Evolutionary conservation across 2,888 invertebrate genomes (phyloP), one percentile per base, ranked within the genome.

Genomic region (Drosophila gaucha): DNA sequence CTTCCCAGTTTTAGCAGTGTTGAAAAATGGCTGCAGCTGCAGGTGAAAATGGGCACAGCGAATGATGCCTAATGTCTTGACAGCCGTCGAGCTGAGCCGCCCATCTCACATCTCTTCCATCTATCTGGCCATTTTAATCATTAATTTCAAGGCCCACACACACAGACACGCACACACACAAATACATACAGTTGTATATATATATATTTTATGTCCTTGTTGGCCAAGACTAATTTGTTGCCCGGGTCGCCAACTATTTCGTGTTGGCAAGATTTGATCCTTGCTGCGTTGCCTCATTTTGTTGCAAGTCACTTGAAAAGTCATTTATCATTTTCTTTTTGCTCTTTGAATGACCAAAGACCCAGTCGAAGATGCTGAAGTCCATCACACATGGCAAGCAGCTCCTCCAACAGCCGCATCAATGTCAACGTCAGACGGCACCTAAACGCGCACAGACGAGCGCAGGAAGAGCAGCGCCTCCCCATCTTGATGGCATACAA

Each of bases 271-370:
- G 52, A 57, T 70, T 67, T 62, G 79, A 82, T 80, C 86, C 80
- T 80, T 52, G 65, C 58, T 57, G 49, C 41, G 64, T 35, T 64
- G 57, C 49, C 39, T 78, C 74, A 69, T 69, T 69, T 63, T 78
- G 89, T 86, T 84, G 90, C 90, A 86, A 91, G 91, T 90, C 91
- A 90, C 90, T 90, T 86, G 88, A 86, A 89, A 89, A 88, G 87
- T 90, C 90, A 89, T 90, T 91, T 89, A 91, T 90, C 90, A 90
- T 90, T 88, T 90, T 33, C 62, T 67, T 54, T 58, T 66, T 60
- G 68, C 78, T 69, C 55, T 73, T 60, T 49, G 56, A 31, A 28
- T 38, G 47, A 33, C 64, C 57, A 39, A 41, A 71, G 64, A 69
- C 31, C 46, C 20, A 36, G 33, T 47, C 30, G 43, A 64, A 64